A percentile compares a stretch with the other conserved stretches of the same genome.
Evolutionary conservation across 2,888 invertebrate genomes (phyloP).

Genomic region (Lepidonotus clava): DNA sequence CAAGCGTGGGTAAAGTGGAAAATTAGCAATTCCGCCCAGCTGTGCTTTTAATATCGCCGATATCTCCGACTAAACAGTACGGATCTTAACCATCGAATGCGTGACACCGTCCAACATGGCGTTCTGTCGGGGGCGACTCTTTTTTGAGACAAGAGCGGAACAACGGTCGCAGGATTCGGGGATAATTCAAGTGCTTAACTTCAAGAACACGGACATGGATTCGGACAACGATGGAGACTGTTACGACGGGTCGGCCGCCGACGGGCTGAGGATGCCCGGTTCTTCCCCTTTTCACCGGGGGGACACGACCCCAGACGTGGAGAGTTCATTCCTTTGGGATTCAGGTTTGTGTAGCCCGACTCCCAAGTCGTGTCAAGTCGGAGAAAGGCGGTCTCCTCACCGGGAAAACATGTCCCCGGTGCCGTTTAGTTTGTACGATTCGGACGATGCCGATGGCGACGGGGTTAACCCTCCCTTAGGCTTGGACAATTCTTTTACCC

Average conservation of each 20-base stretch:
- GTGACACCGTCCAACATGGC: slow-evolving; percentile 51
- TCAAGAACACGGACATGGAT: slow-evolving; percentile 64
- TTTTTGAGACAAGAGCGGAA: slow-evolving; percentile 70
- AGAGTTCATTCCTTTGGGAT: slow-evolving; percentile 26
- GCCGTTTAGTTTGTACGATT: slow-evolving; percentile 56
- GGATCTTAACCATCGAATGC: not conserved
- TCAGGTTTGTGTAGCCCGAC: slow-evolving; percentile 54
- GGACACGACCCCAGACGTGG: slow-evolving; percentile 24
- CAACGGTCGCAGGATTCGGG: slow-evolving; percentile 67
- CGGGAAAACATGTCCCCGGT: slow-evolving; percentile 52
- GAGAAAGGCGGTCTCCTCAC: slow-evolving; percentile 29
- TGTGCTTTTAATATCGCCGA: not conserved
- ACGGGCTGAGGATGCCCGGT: not conserved
- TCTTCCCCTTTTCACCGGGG: not conserved
- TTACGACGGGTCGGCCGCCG: not conserved
- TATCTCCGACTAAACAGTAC: not conserved
- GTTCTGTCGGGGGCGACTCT: slow-evolving; percentile 58
- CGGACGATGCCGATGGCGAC: slow-evolving; percentile 38
- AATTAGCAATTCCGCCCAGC: not conserved
- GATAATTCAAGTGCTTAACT: slow-evolving; percentile 66
- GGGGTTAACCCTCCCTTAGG: not conserved
- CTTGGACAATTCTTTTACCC: slow-evolving; percentile 74
- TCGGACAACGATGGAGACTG: slow-evolving; percentile 56
- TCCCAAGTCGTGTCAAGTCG: slow-evolving; percentile 15
- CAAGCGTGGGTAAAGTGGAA: slow-evolving; percentile 53